These are phyloP conservation scores for Odontocolon sp. DNA, from an alignment of 2,888 invertebrate genomes.

Conservation along the genomic window DNA sequence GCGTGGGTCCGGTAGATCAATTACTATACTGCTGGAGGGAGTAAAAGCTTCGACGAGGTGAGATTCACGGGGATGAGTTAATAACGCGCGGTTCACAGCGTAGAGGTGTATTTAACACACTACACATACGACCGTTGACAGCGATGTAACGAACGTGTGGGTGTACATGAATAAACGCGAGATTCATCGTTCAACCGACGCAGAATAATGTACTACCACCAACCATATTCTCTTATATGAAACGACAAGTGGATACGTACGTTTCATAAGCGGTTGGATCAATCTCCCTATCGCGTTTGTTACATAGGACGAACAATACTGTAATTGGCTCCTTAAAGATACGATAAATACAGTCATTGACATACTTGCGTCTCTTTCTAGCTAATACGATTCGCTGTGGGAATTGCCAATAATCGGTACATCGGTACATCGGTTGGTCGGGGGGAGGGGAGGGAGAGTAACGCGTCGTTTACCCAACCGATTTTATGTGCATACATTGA, in stretches of 20 bases:
- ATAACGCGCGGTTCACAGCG: constrained; percentile 40
- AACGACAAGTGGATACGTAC: constrained; percentile 34
- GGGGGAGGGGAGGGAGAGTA: no score
- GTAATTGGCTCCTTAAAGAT: no score
- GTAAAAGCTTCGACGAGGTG: constrained; percentile 54
- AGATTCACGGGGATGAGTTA: constrained; percentile 51
- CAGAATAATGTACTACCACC: constrained; percentile 50
- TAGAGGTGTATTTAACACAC: constrained; percentile 18
- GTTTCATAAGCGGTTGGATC: constrained; percentile 49
- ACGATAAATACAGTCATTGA: no score
- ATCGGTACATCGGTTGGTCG: no score
- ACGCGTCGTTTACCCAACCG: no score
- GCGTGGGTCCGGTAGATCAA: no score
- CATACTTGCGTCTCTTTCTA: neutral
- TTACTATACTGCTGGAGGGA: constrained; percentile 28
- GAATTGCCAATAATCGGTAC: no score
- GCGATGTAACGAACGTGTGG: constrained; percentile 23
- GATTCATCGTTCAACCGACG: constrained; percentile 46
- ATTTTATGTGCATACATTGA: no score
- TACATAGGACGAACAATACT: no score
- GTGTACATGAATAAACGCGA: constrained; percentile 50
- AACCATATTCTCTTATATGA: constrained; percentile 27
- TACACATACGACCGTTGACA: constrained; percentile 1
- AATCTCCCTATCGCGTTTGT: no score
- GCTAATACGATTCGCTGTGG: constrained; percentile 4